Evolutionary conservation across 1,140 invertebrate genomes (phyloP), one percentile per base, ranked within the genome.

Genomic region (Epicauta chinensis): DNA sequence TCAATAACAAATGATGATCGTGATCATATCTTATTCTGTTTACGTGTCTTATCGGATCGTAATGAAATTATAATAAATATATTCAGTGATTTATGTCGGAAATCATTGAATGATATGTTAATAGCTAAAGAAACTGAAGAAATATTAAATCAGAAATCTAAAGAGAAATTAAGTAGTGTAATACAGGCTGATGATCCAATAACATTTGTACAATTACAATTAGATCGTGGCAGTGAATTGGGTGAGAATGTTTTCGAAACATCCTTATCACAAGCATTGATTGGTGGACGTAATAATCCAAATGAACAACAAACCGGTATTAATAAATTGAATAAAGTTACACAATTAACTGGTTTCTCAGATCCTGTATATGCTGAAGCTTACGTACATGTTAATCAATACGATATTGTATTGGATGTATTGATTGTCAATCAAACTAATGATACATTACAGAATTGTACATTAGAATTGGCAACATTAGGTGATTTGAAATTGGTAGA

Each of bases 311-410:
- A 71, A 1, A 73, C 75, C 15, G 68, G 77, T 4, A 75, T 78
- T 1, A 83, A 73, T 54, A 84, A 87, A 65, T 70, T 89, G 34
- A 87, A 86, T 51, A 87, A 97, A 76, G 93, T 98, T 14, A 96
- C 93, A n/a, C 97, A 99, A 71, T 77, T 99, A 53, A 98, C 97
- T n/a, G 97, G 97, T 13, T 98, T 98, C 73, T 97, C 93, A 0
- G 97, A 99, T 77, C 96, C 97, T 0, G 93, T 99, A 34, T 99
- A 99, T 73, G 90, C 96, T 9, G 97, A 99, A 75, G 96, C 97
- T 14, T 95, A 99, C 68, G 96, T 99, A 0, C 89, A 99, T 71
- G 96, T 99, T 42, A 99, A 99, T 74, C 96, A 99, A 72, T 99
- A 98, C 71, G 94, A 97, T 64, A 97, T 98, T 64, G 91, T 96